Conservation (phyloP, 2,797 vertebrate genomes). For the Epinephelus awoara region DNA sequence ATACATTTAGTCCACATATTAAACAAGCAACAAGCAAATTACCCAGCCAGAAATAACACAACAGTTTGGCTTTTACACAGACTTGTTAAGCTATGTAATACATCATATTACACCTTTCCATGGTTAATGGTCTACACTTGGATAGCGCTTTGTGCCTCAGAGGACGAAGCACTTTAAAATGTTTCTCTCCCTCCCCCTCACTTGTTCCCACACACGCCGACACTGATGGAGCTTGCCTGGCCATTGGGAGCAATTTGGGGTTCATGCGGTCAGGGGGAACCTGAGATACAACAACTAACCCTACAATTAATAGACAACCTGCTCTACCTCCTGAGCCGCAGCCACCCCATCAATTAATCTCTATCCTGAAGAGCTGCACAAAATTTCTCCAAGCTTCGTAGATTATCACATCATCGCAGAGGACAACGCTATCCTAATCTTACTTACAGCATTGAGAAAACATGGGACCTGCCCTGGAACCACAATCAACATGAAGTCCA, state of each 20-base stretch:
- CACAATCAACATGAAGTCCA: conserved; percentile 35
- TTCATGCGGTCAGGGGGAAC: not conserved
- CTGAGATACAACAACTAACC: not conserved
- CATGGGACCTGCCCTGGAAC: conserved; percentile 36
- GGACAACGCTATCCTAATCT: not conserved
- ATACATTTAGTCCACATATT: not conserved
- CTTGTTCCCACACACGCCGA: not conserved
- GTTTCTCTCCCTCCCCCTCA: not conserved
- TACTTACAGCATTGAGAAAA: conserved; percentile 5
- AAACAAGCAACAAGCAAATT: not conserved
- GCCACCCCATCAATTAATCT: not conserved
- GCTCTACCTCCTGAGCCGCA: not conserved
- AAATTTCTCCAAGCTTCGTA: conserved; percentile 12
- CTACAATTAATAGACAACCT: not conserved
- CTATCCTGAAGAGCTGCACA: not conserved
- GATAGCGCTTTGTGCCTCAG: no score
- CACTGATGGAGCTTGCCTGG: not conserved
- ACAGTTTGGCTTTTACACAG: not conserved
- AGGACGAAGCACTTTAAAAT: no score
- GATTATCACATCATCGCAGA: conserved; percentile 8
- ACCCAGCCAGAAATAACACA: not conserved
- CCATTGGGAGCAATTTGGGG: not conserved
- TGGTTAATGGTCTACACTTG: not conserved
- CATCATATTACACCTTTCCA: not conserved
- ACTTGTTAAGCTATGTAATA: not conserved